Evolutionary conservation across 1,140 invertebrate genomes (phyloP), one percentile per base, ranked within the genome.

Genomic region (Oreohelix idahoensis): DNA sequence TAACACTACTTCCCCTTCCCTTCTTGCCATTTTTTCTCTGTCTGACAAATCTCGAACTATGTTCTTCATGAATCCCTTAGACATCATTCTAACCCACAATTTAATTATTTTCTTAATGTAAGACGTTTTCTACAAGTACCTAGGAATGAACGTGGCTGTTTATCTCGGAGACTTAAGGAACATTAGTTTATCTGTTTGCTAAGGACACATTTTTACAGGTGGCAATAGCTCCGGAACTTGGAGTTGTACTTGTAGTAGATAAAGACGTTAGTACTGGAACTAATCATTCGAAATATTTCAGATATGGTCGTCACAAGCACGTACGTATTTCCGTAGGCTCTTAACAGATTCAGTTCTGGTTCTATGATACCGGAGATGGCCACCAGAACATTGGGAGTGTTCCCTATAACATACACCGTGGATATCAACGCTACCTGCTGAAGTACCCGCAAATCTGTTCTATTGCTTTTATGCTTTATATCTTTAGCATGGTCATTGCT

Each of bases 241-340:
- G 38, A 20, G 71, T 73, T 73, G 71, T 42, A 73, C 26, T 39
- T 73, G 71, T 73, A 73, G 42, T 73, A 73, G 42, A 73, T 73
- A 26, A 45, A 45, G 36, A 73, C 11, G 36, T 4, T 42, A 32
- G 20, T 39, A 29, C 36, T 45, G 20, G 71, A 38, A 29, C 39
- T 73, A 1, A 42, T 20, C 71, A 73, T 73, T 26, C n/a, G 13
- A 42, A 73, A 73, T 8, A 73, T 73, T 26, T 42, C 36, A 0
- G 1, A 5, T 42, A 45, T 0, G 5, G 4, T 73, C 20, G 20
- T 26, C 0, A 42, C 1, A 2, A 45, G 0, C 5, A 73, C 17
- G 29, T 73, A 73, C 1, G n/a, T 45, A 36, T 73, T 73, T 8
- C n/a, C 1, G 10, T 26, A 26, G 1, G 36, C 36, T 26, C 23